phyloP scores from a whole-genome alignment of 2,888 invertebrate species.

The Lasioglossum marginatum region DNA sequence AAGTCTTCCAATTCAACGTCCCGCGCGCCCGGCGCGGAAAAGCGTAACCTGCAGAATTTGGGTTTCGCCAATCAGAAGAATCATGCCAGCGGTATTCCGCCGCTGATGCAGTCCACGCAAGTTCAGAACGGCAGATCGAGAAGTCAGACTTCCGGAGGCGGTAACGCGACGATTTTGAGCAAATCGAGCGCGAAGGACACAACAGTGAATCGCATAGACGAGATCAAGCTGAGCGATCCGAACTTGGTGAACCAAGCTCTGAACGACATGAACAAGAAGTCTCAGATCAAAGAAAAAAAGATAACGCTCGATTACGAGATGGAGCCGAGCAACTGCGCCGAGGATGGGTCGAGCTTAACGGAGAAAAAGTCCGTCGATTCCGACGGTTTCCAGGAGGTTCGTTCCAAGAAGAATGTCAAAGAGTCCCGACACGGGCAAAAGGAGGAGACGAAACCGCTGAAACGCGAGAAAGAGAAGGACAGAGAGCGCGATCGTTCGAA shows the following conservation, averaged over 20 bases:
- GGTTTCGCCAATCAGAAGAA: constrained; percentile 77
- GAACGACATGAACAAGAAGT: constrained; percentile 83
- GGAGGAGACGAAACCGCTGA: constrained; percentile 77
- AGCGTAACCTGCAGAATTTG: constrained; percentile 77
- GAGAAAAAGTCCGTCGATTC: constrained; percentile 85
- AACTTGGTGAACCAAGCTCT: constrained; percentile 86
- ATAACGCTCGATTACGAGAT: constrained; percentile 85
- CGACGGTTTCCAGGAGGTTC: constrained; percentile 93
- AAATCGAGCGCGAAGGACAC: constrained; percentile 81
- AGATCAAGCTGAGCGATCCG: constrained; percentile 86
- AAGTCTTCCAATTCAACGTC: constrained; percentile 76
- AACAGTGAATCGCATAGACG: constrained; percentile 85
- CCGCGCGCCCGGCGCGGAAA: constrained; percentile 81
- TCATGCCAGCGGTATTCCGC: constrained; percentile 81
- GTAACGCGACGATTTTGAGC: constrained; percentile 67
- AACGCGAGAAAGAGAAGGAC: constrained; percentile 79
- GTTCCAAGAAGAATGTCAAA: constrained; percentile 91
- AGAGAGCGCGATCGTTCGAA: constrained; percentile 82
- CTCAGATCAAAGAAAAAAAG: constrained; percentile 81
- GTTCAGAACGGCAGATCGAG: constrained; percentile 79
- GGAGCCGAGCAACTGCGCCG: constrained; percentile 86
- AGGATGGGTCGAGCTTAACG: constrained; percentile 82
- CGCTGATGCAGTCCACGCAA: constrained; percentile 78
- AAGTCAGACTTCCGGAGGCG: constrained; percentile 77
- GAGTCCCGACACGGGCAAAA: constrained; percentile 85